Base-by-base conservation (phyloP, 2,888 invertebrate species). In the Endomychus coccineus region DNA sequence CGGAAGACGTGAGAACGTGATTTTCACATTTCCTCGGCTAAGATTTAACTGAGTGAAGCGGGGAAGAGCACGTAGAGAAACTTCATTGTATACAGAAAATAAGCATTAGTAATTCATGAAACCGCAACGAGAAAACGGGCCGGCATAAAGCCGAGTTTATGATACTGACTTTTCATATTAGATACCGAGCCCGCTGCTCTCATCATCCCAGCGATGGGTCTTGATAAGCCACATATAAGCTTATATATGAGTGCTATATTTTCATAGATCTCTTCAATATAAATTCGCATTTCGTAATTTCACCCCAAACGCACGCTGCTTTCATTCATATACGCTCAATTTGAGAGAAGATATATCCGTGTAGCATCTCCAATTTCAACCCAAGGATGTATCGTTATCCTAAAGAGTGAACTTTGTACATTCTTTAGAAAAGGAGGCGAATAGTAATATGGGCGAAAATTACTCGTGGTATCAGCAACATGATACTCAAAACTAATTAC, bases 61-160 rank as follows among this genome's bases (percentile, higher is more conserved):
- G n/a, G n/a, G n/a, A n/a, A n/a, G 23, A 24, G 25, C 41, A 43
- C 43, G 42, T 45, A 45, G 38, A 38, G 15, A 44, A 45, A 46
- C 40, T 46, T 45, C 45, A 46, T 48, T 48, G 50, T 48, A 50
- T 51, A 48, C 48, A 45, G 54, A 56, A 55, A 56, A 54, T 56
- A 51, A 48, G 50, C 53, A 57, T 57, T 54, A 55, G 52, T 54
- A 56, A 57, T 57, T 57, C 57, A 57, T 56, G 57, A 50, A 53
- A 51, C 38, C 38, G 21, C 38, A 17, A 19, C 36, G 33, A 28
- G 33, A 38, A 32, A 34, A 30, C 36, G 31, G 36, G 31, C 32
- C 16, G 44, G 39, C 48, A 48, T 49, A 49, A 54, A 50, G 48
- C 48, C 41, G 49, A 48, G 42, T 49, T 51, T 51, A 48, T 48